These are phyloP conservation scores for Salpingus planirostris DNA, from an alignment of 2,888 invertebrate species.

Conservation along the genomic window DNA sequence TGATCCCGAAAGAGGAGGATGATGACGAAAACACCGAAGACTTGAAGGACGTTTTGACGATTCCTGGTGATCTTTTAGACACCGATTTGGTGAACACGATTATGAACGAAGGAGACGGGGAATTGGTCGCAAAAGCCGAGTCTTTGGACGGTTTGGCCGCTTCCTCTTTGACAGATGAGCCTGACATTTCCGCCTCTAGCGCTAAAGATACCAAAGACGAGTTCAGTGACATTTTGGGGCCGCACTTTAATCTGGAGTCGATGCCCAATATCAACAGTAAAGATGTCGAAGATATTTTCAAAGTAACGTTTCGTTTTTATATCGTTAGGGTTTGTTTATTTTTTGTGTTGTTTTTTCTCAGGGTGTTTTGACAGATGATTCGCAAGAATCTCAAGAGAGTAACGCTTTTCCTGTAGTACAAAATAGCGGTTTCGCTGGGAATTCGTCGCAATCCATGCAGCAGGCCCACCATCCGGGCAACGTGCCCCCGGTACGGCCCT, in stretches of 20 bases:
- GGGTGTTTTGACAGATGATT: conserved; percentile 77
- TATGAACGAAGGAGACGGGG: conserved; percentile 54
- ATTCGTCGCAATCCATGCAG: too few relatives aligned
- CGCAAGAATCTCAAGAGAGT: conserved; percentile 70
- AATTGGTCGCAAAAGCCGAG: conserved; percentile 46
- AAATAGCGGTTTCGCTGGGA: conserved; percentile 15
- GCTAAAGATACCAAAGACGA: conserved; percentile 59
- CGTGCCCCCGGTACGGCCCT: conserved; percentile 37
- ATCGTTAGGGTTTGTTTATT: background rate
- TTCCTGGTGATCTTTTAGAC: conserved; percentile 56
- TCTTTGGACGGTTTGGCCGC: too few relatives aligned
- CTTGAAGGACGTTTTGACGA: conserved; percentile 55
- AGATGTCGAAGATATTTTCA: conserved; percentile 87
- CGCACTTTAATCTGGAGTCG: conserved; percentile 67
- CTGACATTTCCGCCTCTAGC: conserved; percentile 35
- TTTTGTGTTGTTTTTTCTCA: conserved; percentile 15
- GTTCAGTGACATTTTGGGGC: conserved; percentile 55
- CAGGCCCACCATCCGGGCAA: conserved; percentile 8
- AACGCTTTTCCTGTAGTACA: conserved; percentile 43
- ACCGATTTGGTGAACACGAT: conserved; percentile 59
- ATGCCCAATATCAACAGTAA: conserved; percentile 85
- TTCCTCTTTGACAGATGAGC: conserved; percentile 42
- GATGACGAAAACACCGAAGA: conserved; percentile 51
- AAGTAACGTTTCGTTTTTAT: conserved; percentile 36
- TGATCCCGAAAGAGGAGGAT: conserved; percentile 20